Conservation (phyloP, 2,888 invertebrate species). For the Autographa gamma region DNA sequence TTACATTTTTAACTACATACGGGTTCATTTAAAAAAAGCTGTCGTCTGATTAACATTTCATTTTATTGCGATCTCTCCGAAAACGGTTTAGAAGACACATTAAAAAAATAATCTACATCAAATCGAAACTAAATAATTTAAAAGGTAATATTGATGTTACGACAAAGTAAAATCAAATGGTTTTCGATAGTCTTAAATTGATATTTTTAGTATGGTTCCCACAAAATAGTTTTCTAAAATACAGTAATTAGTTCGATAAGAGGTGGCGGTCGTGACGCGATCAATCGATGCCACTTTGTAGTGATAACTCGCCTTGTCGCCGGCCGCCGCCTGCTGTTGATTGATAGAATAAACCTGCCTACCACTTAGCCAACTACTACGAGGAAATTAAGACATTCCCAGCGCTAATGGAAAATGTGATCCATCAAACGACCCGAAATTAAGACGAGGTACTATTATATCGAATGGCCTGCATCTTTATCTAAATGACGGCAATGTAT, state of each 20-base stretch:
- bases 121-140: conserved; percentile 38
- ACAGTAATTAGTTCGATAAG: conserved; percentile 76
- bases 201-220: conserved; percentile 58
- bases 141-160: conserved; percentile 22
- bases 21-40: conserved; percentile 69
- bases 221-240: conserved; percentile 61
- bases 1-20: conserved; percentile 77
- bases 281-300: conserved; percentile 82
- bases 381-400: conserved; percentile 80
- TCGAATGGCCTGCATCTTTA: conserved; percentile 68
- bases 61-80: conserved; percentile 61
- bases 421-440: conserved; percentile 80
- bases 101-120: conserved; percentile 29
- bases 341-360: conserved; percentile 78
- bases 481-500: conserved; percentile 73
- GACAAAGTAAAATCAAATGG: conserved; percentile 33
- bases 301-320: conserved; percentile 74
- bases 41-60: conserved; percentile 66
- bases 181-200: conserved; percentile 42
- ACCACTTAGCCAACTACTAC: conserved; percentile 78
- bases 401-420: conserved; percentile 82
- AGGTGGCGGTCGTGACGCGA: conserved; percentile 76
- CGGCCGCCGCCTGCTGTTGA: conserved; percentile 67
- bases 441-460: conserved; percentile 68
- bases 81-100: conserved; percentile 54